Conservation (phyloP, 2,888 invertebrate species). For the Hanleya hanleyi region DNA sequence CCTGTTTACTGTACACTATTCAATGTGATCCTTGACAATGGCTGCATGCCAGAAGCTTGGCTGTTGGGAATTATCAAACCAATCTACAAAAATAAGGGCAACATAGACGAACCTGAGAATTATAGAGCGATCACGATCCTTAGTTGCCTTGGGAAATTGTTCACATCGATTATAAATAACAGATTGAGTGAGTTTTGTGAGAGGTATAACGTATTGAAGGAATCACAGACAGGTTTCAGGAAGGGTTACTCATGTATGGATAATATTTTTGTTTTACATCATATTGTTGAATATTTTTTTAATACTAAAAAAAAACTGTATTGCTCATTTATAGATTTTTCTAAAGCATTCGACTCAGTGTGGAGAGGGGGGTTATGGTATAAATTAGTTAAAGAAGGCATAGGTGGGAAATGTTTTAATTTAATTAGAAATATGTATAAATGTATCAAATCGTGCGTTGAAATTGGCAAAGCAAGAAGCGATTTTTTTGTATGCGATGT, state of each 20-base stretch:
- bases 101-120: not conserved
- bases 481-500: too few relatives aligned
- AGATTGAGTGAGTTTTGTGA: not conserved
- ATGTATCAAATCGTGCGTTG: not conserved
- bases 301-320: not conserved
- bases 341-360: constrained; percentile 6
- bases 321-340: not conserved
- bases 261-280: not conserved
- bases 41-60: not conserved
- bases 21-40: constrained; percentile 1
- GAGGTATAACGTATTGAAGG: not conserved
- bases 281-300: not conserved
- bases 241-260: not conserved
- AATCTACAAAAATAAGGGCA: not conserved
- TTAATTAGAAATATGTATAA: not conserved
- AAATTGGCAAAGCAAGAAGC: too few relatives aligned
- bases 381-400: not conserved
- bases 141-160: not conserved
- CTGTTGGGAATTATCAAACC: not conserved
- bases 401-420: not conserved
- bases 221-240: not conserved
- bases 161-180: not conserved
- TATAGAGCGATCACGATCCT: not conserved
- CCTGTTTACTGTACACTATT: not conserved
- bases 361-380: constrained; percentile 5